phyloP scores from a whole-genome alignment of 2,113 vertebrate genomes.

The Myiozetetes cayanensis region DNA sequence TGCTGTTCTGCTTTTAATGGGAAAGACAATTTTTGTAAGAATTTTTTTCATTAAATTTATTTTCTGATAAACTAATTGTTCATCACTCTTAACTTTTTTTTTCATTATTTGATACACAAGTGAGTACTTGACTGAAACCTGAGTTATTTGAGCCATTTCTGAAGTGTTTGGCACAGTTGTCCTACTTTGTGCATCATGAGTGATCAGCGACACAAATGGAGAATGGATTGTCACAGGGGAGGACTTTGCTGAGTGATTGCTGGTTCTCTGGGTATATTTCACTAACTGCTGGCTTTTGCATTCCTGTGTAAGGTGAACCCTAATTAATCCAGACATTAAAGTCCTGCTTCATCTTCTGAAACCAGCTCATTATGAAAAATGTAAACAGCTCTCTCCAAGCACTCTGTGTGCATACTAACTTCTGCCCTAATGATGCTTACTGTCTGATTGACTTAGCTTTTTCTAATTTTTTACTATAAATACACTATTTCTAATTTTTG shows the following conservation, averaged over 20 bases:
- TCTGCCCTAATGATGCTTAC: not conserved
- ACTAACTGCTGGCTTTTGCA: not conserved
- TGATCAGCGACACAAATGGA: fast-evolving
- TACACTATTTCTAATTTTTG: not conserved
- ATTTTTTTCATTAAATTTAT: not conserved
- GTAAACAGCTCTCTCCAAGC: slow-evolving; percentile 14
- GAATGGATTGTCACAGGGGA: not conserved
- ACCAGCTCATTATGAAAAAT: slow-evolving; percentile 8
- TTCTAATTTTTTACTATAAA: not conserved
- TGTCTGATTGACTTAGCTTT: not conserved
- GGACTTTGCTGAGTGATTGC: not conserved
- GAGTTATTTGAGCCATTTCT: not conserved
- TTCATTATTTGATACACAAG: not conserved
- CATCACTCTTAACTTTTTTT: not conserved
- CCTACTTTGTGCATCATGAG: not conserved
- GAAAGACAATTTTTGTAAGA: not conserved
- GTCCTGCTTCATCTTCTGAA: not conserved
- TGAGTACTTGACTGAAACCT: not conserved
- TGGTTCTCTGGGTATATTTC: not conserved
- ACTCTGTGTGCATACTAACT: not conserved
- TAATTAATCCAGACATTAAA: slow-evolving; percentile 16
- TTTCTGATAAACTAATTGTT: not conserved
- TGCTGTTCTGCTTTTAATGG: not conserved
- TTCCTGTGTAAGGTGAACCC: not conserved
- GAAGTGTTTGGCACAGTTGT: not conserved